Evolutionary conservation across 2,888 invertebrate genomes (phyloP), one percentile per base, ranked within the genome.

Genomic region (Palloptera scutellata): DNA sequence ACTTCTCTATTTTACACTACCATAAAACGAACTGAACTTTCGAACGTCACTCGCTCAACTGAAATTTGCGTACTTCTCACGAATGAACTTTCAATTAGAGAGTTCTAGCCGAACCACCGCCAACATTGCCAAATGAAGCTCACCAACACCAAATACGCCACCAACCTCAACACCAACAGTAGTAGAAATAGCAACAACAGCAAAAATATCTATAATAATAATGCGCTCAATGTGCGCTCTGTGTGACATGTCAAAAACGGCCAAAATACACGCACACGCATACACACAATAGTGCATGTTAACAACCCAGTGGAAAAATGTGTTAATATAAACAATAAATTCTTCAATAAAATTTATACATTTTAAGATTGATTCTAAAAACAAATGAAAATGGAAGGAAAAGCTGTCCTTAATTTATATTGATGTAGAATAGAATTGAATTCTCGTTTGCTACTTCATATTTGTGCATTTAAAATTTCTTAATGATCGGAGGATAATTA

Each of bases 41-140:
- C 74, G 79, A 72, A 76, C 78, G 75, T 76, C 77, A 75, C 78
- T 74, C 76, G 75, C 71, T 66, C 68, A 75, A 79, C 80, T 79
- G 75, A 70, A 67, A 74, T 55, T 61, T 57, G 13, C 20, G 11
- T 30, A 57, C 12, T 12, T 61, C 20, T 17, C 52, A 55, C 57
- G 61, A 69, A 54, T 59, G 68, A 72, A 70, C 67, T 69, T 69
- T 71, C 67, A 70, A 70, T 70, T 68, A 66, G 60, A 67, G 62
- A 55, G 57, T 51, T 68, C 55, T 64, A 61, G 43, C 43, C 52
- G 17, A 45, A 60, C 41, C 67, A 61, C 48, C 64, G 60, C 42
- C 58, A 45, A 67, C 69, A 71, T 65, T 63, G 68, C 65, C 68
- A 65, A 71, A 69, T 63, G 66, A 69, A 70, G 68, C 70, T 69